These are phyloP conservation scores for Thymelicus sylvestris DNA, from an alignment of 2,888 invertebrate genomes.

Conservation along the genomic window DNA sequence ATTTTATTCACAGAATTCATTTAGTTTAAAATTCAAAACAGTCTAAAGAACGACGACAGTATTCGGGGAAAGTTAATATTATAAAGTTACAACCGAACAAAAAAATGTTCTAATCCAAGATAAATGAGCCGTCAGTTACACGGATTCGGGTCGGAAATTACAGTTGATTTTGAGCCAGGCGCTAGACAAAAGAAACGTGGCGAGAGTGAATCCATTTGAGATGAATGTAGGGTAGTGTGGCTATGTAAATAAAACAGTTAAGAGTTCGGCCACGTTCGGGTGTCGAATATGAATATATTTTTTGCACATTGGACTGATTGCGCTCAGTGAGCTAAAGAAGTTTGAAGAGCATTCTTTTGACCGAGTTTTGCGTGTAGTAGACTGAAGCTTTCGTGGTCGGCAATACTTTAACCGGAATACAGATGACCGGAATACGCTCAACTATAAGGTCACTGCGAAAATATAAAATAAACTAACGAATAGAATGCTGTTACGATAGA, in stretches of 20 bases:
- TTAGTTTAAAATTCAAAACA: constrained; percentile 14
- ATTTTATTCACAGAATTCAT: neutral
- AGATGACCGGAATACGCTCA: too few species aligned
- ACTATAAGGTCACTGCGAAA: too few species aligned
- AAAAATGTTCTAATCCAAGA: constrained; percentile 50
- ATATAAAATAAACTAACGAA: too few species aligned
- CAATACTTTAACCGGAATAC: too few species aligned
- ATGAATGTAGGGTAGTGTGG: constrained; percentile 35
- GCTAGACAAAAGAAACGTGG: constrained; percentile 63
- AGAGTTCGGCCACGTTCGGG: neutral
- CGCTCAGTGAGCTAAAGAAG: neutral
- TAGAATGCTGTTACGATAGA: too few species aligned
- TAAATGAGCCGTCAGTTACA: constrained; percentile 57
- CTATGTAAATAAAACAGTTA: constrained; percentile 24
- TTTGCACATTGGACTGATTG: neutral
- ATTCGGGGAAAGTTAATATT: constrained; percentile 7
- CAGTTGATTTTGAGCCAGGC: constrained; percentile 57
- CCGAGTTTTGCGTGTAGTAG: too few species aligned
- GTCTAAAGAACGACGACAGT: neutral
- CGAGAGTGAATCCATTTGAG: constrained; percentile 60
- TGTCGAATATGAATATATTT: constrained; percentile 5
- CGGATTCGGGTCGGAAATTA: constrained; percentile 66
- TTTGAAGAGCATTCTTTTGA: neutral
- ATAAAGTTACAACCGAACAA: constrained; percentile 23
- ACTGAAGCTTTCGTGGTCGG: too few species aligned